These are phyloP conservation scores for Myopa tessellatipennis DNA, from an alignment of 2,888 invertebrate species.

Conservation along the genomic window DNA sequence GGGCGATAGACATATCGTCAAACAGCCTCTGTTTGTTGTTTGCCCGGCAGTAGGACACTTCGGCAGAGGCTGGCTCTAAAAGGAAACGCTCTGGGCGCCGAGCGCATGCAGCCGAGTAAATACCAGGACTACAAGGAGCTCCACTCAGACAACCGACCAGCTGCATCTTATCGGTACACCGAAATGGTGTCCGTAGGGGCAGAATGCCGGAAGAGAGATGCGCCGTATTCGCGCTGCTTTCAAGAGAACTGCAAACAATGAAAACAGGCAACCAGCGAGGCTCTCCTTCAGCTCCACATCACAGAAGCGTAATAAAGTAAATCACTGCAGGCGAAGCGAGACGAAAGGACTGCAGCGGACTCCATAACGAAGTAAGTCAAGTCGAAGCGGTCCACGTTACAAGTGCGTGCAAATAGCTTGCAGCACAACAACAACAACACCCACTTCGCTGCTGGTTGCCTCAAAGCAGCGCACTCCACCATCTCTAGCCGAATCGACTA, in stretches of 20 bases:
- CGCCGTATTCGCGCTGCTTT: not conserved
- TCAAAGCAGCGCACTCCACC: not conserved
- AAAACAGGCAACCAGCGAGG: not conserved
- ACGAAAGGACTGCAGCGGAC: not conserved
- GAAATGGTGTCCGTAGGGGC: conserved; percentile 13
- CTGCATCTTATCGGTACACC: conserved; percentile 34
- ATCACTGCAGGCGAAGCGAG: conserved; percentile 1
- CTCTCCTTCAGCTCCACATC: not conserved
- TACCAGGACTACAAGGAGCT: conserved; percentile 16
- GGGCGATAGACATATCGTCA: no score
- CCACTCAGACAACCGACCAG: conserved; percentile 18
- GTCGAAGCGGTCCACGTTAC: conserved; percentile 17
- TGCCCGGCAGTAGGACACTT: not conserved
- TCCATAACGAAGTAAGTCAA: conserved; percentile 18
- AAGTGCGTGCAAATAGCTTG: conserved; percentile 33
- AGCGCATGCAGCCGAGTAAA: no score
- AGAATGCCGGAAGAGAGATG: conserved; percentile 17
- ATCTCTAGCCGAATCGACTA: conserved; percentile 1
- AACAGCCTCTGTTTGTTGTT: not conserved
- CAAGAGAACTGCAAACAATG: not conserved
- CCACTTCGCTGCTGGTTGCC: not conserved
- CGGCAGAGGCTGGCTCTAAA: no score
- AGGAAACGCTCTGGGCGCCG: no score
- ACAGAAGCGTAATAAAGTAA: not conserved
- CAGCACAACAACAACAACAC: not conserved